A percentile compares a stretch with the other conserved stretches of the same genome.
These are phyloP conservation scores for Champsocephalus esox DNA, from an alignment of 2,797 vertebrate genomes.

Conservation along the genomic window DNA sequence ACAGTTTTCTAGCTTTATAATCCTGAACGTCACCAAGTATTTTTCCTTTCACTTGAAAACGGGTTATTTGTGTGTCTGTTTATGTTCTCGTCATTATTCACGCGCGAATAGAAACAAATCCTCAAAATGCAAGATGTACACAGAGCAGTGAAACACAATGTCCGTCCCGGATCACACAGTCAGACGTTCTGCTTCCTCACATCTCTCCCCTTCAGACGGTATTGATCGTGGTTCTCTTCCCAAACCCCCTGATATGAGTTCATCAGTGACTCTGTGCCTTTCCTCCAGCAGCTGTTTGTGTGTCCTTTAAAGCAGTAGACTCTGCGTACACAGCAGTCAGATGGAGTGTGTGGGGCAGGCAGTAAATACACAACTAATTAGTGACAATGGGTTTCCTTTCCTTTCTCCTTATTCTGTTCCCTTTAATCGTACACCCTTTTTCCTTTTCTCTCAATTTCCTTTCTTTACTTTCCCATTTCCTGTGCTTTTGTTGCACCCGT, in stretches of 20 bases:
- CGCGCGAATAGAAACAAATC: not conserved
- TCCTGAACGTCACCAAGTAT: no score
- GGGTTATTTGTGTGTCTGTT: no score
- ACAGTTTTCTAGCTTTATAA: no score
- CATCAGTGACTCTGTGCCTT: slow-evolving; percentile 14
- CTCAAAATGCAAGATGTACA: not conserved
- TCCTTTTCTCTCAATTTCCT: not conserved
- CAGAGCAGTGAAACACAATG: not conserved
- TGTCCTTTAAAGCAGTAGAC: not conserved
- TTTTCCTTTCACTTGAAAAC: no score
- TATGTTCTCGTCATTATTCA: not conserved
- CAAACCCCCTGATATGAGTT: slow-evolving; percentile 19
- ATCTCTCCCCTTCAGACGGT: not conserved
- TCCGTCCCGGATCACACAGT: not conserved
- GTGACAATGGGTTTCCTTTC: not conserved
- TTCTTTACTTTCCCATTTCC: slow-evolving; percentile 2
- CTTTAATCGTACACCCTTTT: not conserved
- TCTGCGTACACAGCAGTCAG: not conserved
- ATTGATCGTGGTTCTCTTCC: not conserved
- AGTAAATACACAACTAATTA: not conserved
- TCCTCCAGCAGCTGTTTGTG: slow-evolving; percentile 17
- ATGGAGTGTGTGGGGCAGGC: not conserved
- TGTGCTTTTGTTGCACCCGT: not conserved
- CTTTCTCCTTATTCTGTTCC: not conserved
- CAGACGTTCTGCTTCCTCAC: not conserved